Percentiles rank a stretch among this genome's conserved stretches.
These are phyloP conservation scores for Doris montereyensis DNA, from an alignment of 2,888 invertebrate species.

Conservation along the genomic window DNA sequence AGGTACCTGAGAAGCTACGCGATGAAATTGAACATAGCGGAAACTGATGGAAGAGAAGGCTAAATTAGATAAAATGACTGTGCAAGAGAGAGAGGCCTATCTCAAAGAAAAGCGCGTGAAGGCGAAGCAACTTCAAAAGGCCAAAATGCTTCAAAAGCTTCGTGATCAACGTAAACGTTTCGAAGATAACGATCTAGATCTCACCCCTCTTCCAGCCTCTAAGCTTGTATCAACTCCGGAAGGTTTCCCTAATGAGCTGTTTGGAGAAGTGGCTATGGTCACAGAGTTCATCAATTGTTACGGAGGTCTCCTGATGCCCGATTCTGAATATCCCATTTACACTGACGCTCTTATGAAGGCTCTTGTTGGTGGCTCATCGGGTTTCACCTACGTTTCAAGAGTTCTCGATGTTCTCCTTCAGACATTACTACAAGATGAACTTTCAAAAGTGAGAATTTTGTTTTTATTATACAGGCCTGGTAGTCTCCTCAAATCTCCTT, in stretches of 20 bases:
- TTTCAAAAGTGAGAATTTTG: slow-evolving; percentile 66
- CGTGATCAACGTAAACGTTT: slow-evolving; percentile 51
- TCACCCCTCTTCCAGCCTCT: slow-evolving; percentile 64
- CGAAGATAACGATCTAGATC: slow-evolving; percentile 66
- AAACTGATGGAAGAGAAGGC: slow-evolving; percentile 71
- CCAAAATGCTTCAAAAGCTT: slow-evolving; percentile 48
- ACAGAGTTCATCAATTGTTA: slow-evolving; percentile 72
- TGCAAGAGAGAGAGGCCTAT: slow-evolving; percentile 64
- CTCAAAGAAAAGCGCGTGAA: slow-evolving; percentile 55
- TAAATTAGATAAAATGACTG: slow-evolving; percentile 67
- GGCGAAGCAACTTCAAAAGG: slow-evolving; percentile 43
- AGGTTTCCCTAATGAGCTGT: slow-evolving; percentile 70
- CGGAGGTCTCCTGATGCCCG: slow-evolving; percentile 69
- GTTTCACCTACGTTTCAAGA: slow-evolving; percentile 63
- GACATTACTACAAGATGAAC: slow-evolving; percentile 70
- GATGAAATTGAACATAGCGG: slow-evolving; percentile 77
- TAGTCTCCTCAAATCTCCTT: too few relatives aligned
- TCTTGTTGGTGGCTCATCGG: slow-evolving; percentile 58
- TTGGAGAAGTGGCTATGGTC: slow-evolving; percentile 73
- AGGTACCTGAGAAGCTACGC: slow-evolving; percentile 60
- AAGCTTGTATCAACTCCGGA: slow-evolving; percentile 70
- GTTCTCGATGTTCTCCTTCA: slow-evolving; percentile 67
- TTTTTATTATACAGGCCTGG: background rate
- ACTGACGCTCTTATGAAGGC: slow-evolving; percentile 68
- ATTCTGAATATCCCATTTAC: slow-evolving; percentile 63